Percentiles rank a stretch among this genome's conserved stretches.
Conservation (phyloP, 2,797 vertebrate species). For the Geotrypetes seraphini region DNA sequence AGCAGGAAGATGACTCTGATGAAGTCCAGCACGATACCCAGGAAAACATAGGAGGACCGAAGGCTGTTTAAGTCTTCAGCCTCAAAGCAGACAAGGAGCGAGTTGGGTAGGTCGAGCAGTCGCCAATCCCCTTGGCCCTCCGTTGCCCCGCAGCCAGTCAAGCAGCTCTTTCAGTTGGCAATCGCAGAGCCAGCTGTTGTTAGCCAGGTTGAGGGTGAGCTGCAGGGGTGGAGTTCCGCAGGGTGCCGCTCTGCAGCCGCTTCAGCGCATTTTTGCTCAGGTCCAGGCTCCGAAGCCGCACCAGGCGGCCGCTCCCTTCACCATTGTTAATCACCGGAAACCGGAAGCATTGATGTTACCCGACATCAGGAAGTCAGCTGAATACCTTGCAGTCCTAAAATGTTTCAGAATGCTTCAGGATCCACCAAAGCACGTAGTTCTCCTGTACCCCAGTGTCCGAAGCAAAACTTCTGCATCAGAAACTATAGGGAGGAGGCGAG, state of each 20-base stretch:
- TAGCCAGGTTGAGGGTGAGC: conserved; percentile 50
- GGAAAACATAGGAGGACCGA: conserved; percentile 91
- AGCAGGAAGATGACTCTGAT: conserved; percentile 94
- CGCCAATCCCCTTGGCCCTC: conserved; percentile 41
- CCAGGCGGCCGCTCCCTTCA: too few species aligned
- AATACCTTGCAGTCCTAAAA: too few species aligned
- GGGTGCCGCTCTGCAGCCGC: conserved; percentile 45
- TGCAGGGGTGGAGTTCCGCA: conserved; percentile 50
- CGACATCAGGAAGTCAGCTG: too few species aligned
- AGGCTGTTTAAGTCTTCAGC: conserved; percentile 54
- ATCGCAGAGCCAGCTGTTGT: conserved; percentile 80
- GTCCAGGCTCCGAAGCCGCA: conserved; percentile 59
- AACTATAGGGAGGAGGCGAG: too few species aligned
- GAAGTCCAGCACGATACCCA: conserved; percentile 89
- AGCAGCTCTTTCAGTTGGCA: conserved; percentile 67
- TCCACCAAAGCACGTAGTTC: too few species aligned
- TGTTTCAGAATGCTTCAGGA: too few species aligned
- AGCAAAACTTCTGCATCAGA: too few species aligned
- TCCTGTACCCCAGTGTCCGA: too few species aligned
- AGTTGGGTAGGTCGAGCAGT: conserved; percentile 54
- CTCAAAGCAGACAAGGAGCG: conserved; percentile 58
- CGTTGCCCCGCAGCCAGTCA: conserved; percentile 73
- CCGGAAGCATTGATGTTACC: too few species aligned
- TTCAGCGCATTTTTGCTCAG: conserved; percentile 73
- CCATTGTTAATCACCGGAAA: too few species aligned